Conservation (phyloP, 2,797 vertebrate species). For the Ceyx erithaca region DNA sequence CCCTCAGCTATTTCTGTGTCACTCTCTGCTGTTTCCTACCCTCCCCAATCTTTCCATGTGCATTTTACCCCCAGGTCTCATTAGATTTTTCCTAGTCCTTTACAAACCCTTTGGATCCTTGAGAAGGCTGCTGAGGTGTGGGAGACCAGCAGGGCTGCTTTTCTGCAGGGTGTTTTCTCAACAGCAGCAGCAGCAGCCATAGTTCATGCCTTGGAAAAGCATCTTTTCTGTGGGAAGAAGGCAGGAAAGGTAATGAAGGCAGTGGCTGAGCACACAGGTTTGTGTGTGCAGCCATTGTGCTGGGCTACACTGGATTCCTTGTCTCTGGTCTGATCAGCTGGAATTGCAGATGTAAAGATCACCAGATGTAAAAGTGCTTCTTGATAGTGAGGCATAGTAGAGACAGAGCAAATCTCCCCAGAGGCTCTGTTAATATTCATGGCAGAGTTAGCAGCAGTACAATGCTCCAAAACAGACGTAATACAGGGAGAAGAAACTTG, state of each 20-base stretch:
- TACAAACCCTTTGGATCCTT: not conserved
- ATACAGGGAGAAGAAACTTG: not conserved
- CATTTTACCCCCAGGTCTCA: too few relatives aligned
- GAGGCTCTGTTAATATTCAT: conserved; percentile 8
- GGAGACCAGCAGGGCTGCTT: not conserved
- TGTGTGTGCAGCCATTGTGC: not conserved
- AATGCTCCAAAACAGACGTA: not conserved
- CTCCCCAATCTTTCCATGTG: too few relatives aligned
- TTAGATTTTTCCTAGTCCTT: not conserved
- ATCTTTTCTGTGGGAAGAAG: not conserved
- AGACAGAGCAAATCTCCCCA: conserved; percentile 7
- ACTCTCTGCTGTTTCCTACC: too few relatives aligned
- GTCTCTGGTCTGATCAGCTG: not conserved
- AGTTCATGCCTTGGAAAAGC: not conserved
- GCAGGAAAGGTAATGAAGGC: not conserved
- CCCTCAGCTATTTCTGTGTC: too few relatives aligned
- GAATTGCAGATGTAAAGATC: not conserved
- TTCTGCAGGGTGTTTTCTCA: not conserved
- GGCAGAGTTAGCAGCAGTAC: not conserved
- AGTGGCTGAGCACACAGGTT: not conserved
- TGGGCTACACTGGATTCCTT: not conserved
- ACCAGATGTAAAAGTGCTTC: not conserved
- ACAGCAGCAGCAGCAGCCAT: not conserved
- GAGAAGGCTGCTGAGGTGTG: not conserved
- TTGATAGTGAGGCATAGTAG: not conserved